Conservation (phyloP, 1,140 invertebrate genomes). For the Pygmarrhopalites habei region DNA sequence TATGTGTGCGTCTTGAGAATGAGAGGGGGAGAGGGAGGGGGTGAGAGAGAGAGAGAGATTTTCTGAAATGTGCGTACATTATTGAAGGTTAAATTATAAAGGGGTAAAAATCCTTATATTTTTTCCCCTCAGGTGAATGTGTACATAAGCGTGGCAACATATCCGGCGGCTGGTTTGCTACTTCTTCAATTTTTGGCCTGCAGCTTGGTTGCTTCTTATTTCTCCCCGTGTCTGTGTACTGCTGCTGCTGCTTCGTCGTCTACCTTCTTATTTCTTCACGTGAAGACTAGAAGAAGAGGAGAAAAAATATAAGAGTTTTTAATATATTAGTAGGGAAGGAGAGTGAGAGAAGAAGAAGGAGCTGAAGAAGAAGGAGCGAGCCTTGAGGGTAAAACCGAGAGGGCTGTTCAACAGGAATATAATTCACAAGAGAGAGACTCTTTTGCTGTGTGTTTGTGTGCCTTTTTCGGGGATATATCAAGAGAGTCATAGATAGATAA, state of each 20-base stretch:
- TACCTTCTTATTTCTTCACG: conserved; percentile 2
- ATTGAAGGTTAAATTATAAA: conserved; percentile 12
- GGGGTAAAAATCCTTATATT: conserved; percentile 9
- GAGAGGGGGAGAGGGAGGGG: no score
- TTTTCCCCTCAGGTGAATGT: neutral
- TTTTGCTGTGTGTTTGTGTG: neutral
- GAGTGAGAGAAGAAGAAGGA: neutral
- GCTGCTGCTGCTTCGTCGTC: neutral
- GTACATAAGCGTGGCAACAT: conserved; percentile 9
- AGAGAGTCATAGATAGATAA: no score
- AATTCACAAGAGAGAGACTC: neutral
- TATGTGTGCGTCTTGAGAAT: no score
- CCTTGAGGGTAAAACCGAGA: conserved; percentile 7
- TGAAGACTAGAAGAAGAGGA: conserved; percentile 3
- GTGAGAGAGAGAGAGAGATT: no score
- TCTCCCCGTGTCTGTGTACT: neutral
- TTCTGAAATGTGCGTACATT: no score
- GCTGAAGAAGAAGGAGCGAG: neutral
- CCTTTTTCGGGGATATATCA: conserved; percentile 11
- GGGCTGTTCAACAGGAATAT: neutral
- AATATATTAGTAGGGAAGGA: neutral
- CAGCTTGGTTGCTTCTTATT: conserved; percentile 7
- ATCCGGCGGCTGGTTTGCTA: conserved; percentile 11
- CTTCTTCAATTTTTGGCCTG: conserved; percentile 12
- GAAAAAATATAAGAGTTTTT: neutral